Evolutionary conservation across 2,113 vertebrate species (phyloP), one percentile per base, ranked within the genome.

Genomic region (Gavialis gangeticus): DNA sequence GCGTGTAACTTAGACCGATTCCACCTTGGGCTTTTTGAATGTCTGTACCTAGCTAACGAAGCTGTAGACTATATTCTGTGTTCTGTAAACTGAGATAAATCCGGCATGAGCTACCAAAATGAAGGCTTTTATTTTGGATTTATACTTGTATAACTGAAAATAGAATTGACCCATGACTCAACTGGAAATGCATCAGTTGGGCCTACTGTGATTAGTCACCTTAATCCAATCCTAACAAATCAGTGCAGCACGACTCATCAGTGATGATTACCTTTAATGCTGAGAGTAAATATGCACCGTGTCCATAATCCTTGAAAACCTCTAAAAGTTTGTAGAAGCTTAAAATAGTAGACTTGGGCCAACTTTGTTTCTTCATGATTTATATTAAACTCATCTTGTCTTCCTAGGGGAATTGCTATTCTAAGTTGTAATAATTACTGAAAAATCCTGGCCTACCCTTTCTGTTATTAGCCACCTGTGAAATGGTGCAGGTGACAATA

Each of bases 331-430:
- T 30, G 25, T 83, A 91, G 81, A 67, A 79, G 19, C 46, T 92
- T 79, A 75, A 89, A 69, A 83, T 56, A 95, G 79, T 27, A 93
- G 80, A 85, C 87, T 89, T 57, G 12, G 82, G 75, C 24, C 82
- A 87, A 13, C 25, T 89, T 87, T 37, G 75, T 97, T 92, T 93
- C 94, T 95, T 95, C 82, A 91, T 85, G 9, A 58, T 79, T 93
- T 77, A 30, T 54, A 81, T 79, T 87, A 87, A 82, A n/a, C 12
- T 71, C 11, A 19, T 71, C 55, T 58, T 90, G 46, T 82, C 91
- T 93, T 93, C 80, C 56, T 78, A 25, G 3, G 75, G 75, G 54
- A 89, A 90, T 91, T 46, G 25, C 1, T 2, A 63, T 80, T 79
- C 56, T 83, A 85, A 87, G 75, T 78, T 85, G 94, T 92, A 96